A percentile compares a stretch with the other conserved stretches of the same genome.
These are phyloP conservation scores for Furcifer pardalis DNA, from an alignment of 2,797 vertebrate species.

Conservation along the genomic window DNA sequence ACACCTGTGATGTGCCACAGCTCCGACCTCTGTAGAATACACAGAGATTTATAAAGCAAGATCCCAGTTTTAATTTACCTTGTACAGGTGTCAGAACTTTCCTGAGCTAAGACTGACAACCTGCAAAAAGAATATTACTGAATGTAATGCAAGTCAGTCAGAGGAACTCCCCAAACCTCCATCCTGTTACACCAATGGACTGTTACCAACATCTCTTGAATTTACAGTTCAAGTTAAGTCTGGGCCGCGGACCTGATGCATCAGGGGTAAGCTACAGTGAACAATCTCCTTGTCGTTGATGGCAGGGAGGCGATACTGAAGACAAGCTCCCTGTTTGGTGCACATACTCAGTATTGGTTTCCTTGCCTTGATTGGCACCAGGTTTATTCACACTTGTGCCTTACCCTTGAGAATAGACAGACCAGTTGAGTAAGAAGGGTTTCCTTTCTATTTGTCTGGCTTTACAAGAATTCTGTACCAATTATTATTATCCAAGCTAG, in stretches of 20 bases:
- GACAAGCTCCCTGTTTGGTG: neutral
- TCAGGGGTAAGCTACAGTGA: no score
- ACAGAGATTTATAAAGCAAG: neutral
- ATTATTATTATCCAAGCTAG: constrained; percentile 30
- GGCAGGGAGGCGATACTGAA: neutral
- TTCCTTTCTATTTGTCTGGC: constrained; percentile 11
- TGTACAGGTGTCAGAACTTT: neutral
- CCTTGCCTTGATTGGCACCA: constrained; percentile 3
- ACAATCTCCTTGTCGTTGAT: neutral
- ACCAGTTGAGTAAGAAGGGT: constrained; percentile 11
- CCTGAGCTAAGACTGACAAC: neutral
- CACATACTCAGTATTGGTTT: neutral
- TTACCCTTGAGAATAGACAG: constrained; percentile 20
- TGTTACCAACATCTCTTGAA: neutral
- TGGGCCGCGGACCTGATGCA: neutral
- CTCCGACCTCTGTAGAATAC: neutral
- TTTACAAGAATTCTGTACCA: constrained; percentile 20
- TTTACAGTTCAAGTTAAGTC: neutral
- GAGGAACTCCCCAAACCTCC: neutral
- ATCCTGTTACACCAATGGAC: neutral
- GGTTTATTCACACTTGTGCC: neutral
- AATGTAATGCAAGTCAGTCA: neutral
- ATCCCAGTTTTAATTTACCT: neutral
- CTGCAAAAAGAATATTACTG: neutral
- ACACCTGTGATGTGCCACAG: neutral